phyloP scores from a whole-genome alignment of 1,140 invertebrate genomes.

The Drosophila melanogaster region Release_6_plus_ISO1_MT NC_004354.4:9501001-9501500 shows the following conservation, averaged over 20 bases:
- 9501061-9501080: background rate
- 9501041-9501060: background rate
- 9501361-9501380: too few species aligned
- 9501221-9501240: background rate
- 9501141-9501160: constrained; percentile 8
- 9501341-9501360: too few species aligned
- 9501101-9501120: constrained; percentile 42
- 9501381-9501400: constrained; percentile 2
- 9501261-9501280: too few species aligned
- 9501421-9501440: constrained; percentile 17
- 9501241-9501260: too few species aligned
- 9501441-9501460: constrained; percentile 17
- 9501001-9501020: constrained; percentile 3
- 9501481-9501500: constrained; percentile 11
- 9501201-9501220: background rate
- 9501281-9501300: too few species aligned
- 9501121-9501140: background rate
- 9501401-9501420: background rate
- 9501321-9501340: too few species aligned
- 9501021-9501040: constrained; percentile 2
- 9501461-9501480: constrained; percentile 56
- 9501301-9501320: too few species aligned
- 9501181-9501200: background rate
- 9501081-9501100: constrained; percentile 7
- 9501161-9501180: constrained; percentile 48